Base-by-base conservation (phyloP, 2,888 invertebrate genomes). In the Trisateles emortualis region DNA sequence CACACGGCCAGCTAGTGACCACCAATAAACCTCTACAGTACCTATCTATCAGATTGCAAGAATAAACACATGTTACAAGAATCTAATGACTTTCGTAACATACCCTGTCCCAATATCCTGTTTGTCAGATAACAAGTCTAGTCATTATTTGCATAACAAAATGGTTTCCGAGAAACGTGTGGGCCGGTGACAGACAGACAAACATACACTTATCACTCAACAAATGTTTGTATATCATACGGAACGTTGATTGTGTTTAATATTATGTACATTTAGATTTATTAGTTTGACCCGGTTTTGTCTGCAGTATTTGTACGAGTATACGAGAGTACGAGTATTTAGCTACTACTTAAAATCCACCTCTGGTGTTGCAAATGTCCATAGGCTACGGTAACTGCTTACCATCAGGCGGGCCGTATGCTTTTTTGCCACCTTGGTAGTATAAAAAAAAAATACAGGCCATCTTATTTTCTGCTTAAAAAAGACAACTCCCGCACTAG, bases 141-240 rank as follows among this genome's bases (percentile, higher is more conserved):
- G 67, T 59, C 57, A 56, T 46, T 72, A 65, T 69, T 74, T 46
- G 63, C 67, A 72, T 59, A 52, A 56, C 44, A 50, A 54, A 61
- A 62, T 59, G 42, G 52, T 66, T 68, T 68, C 67, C 44, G 55
- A 59, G 63, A 71, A 65, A 38, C 2, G 45, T 14, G 68, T 68
- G 65, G 70, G 65, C 58, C 59, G 70, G 44, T 41, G 64, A 68
- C 52, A 59, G 70, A 68, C 68, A 55, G 49, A 68, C 69, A 64
- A 60, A 68, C 74, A 69, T 47, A 63, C 57, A 76, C 59, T 70
- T 73, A 75, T 76, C 76, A 59, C 44, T 60, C 17, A 16, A 45
- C 70, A 54, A 64, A 62, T 70, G 58, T 70, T 69, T 63, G 60
- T 49, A 38, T 44, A 62, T 60, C 51, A 54, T 43, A 47, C 33